Evolutionary conservation across 1,140 invertebrate genomes (phyloP), one percentile per base, ranked within the genome.

Genomic region (Apolygus lucorum): DNA sequence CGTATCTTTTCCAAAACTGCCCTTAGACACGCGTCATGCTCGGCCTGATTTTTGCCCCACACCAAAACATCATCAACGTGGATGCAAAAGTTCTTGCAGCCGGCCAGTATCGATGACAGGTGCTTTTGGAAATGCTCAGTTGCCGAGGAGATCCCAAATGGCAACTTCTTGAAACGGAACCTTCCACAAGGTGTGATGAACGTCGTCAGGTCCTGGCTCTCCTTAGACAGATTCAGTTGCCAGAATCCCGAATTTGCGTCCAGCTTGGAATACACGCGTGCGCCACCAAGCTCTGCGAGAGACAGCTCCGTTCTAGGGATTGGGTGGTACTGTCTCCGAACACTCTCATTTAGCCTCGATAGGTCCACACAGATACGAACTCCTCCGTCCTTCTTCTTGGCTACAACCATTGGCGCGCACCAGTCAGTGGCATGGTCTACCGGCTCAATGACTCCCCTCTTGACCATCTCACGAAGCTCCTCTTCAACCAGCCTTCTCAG

Each of bases 111-210:
- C 4, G 4, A 17, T 8, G 34, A 4, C 34, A 42, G 4, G 4
- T 17, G 4, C 4, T 17, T 4, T 17, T 42, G 34, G 34, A 4
- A 42, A 4, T 42, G 4, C 34, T 42, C 34, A 17, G 34, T 4
- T 17, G 34, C 34, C 4, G 34, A 42, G 17, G 34, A 8, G 4
- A 42, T 42, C 4, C 34, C 34, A 42, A 42, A 42, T 42, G 34
- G 34, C 4, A 42, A 17, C 4, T 8, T 17, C 17, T 8, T 8
- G 17, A 42, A 79, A 52, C 74, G 72, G 72, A 75, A 82, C 64
- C 78, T 71, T 0, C 78, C 80, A 76, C 79, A 81, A 11, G 79
- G 79, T 4, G 54, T 59, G 2, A 13, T 17, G 74, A 83, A 82
- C 28, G 82, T 83, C n/a, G 76, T 78, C 2, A 81, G 71, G 67